These are phyloP conservation scores for Etheostoma perlongum DNA, from an alignment of 2,797 vertebrate genomes.

Conservation along the genomic window DNA sequence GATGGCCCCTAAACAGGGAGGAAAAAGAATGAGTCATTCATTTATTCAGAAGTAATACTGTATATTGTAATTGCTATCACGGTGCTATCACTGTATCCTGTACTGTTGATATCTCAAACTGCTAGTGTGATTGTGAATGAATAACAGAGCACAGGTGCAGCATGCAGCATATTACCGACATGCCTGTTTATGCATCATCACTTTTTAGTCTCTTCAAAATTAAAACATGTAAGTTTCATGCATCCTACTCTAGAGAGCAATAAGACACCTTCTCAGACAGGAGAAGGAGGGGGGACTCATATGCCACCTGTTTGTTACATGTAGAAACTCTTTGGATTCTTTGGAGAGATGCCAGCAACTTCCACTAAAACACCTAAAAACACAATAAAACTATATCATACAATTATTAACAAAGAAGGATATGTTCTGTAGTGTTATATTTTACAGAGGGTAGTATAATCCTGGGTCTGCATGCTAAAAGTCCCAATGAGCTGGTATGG, in stretches of 20 bases:
- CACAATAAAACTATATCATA: constrained; percentile 20
- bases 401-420: constrained; percentile 42
- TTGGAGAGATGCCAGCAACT: constrained; percentile 51
- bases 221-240: constrained; percentile 52
- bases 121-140: constrained; percentile 38
- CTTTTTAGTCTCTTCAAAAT: constrained; percentile 55
- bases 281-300: constrained; percentile 16
- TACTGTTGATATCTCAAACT: constrained; percentile 40
- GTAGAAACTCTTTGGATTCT: constrained; percentile 47
- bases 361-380: constrained; percentile 37
- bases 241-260: constrained; percentile 43
- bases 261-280: constrained; percentile 36
- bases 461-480: constrained; percentile 19
- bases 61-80: constrained; percentile 25
- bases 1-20: constrained; percentile 6
- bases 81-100: constrained; percentile 37
- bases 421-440: constrained; percentile 36
- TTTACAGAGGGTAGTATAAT: neutral
- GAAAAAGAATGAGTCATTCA: constrained; percentile 8
- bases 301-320: constrained; percentile 42
- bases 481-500: constrained; percentile 38
- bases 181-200: constrained; percentile 64
- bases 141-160: constrained; percentile 50
- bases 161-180: constrained; percentile 44
- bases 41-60: constrained; percentile 54